Percentiles rank a stretch among this genome's conserved stretches.
Evolutionary conservation across 2,888 invertebrate species (phyloP).

Genomic region (Tupiocoris notatus): DNA sequence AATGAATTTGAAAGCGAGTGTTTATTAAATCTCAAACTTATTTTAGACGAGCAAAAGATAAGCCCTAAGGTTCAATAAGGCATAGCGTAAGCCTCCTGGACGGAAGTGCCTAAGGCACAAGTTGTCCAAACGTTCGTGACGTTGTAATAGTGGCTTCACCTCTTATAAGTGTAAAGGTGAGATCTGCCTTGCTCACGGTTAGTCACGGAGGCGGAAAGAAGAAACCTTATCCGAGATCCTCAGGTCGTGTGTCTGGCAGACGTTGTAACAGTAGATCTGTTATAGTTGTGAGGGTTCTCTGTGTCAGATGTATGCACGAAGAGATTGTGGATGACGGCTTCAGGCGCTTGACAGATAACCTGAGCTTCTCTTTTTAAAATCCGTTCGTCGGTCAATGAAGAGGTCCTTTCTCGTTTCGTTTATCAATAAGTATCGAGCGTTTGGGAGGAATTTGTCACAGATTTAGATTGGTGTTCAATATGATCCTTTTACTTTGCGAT

Average conservation of each 20-base stretch:
- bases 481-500: too few relatives aligned
- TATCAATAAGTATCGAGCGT: too few relatives aligned
- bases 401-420: not conserved
- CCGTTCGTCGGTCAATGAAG: not conserved
- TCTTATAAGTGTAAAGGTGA: too few relatives aligned
- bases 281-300: not conserved
- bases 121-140: not conserved
- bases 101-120: not conserved
- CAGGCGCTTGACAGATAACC: not conserved
- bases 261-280: not conserved
- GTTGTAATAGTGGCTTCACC: too few relatives aligned
- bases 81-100: not conserved
- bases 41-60: not conserved
- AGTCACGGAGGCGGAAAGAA: not conserved
- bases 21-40: not conserved
- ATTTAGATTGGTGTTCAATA: too few relatives aligned
- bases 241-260: not conserved
- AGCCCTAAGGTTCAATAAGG: not conserved
- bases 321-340: not conserved
- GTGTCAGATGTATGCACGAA: not conserved
- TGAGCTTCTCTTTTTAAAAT: not conserved
- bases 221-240: not conserved
- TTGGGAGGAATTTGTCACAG: too few relatives aligned
- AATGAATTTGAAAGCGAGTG: too few relatives aligned
- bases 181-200: not conserved